These are phyloP conservation scores for Euwallacea similis DNA, from an alignment of 1,140 invertebrate genomes.

Conservation along the genomic window DNA sequence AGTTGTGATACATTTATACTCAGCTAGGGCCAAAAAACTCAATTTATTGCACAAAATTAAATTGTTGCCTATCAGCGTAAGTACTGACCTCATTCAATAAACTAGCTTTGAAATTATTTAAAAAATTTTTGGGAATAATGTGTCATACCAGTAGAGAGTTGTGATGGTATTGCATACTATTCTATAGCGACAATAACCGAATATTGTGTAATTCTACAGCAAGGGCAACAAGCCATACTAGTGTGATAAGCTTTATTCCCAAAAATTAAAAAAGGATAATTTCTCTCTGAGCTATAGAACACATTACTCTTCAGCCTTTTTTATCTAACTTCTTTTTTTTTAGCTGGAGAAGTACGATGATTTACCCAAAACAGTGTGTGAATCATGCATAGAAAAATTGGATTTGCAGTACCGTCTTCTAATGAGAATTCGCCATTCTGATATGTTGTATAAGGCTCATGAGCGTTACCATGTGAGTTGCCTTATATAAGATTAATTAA, in stretches of 20 bases:
- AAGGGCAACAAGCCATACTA: background rate
- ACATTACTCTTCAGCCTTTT: no score
- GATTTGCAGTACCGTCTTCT: slow-evolving; percentile 40
- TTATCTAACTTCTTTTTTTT: background rate
- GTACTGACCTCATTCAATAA: background rate
- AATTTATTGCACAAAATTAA: slow-evolving; percentile 34
- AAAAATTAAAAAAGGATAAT: background rate
- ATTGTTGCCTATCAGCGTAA: slow-evolving; percentile 39
- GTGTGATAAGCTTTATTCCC: background rate
- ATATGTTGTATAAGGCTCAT: slow-evolving; percentile 32
- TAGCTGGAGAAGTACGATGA: slow-evolving; percentile 44
- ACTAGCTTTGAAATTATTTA: background rate
- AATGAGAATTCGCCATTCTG: slow-evolving; percentile 38
- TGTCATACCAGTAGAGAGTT: background rate
- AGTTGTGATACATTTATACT: slow-evolving; percentile 40
- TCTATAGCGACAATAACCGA: background rate
- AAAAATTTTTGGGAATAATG: background rate
- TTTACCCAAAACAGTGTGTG: slow-evolving; percentile 44
- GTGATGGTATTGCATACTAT: background rate
- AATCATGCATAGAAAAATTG: slow-evolving; percentile 43
- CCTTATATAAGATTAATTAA: background rate
- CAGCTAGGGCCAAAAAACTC: slow-evolving; percentile 33
- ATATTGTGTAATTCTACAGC: background rate
- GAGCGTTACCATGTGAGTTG: slow-evolving; percentile 39
- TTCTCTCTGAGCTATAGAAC: no score